These are phyloP conservation scores for Rhyacichthys aspro DNA, from an alignment of 2,797 vertebrate species.

Conservation along the genomic window DNA sequence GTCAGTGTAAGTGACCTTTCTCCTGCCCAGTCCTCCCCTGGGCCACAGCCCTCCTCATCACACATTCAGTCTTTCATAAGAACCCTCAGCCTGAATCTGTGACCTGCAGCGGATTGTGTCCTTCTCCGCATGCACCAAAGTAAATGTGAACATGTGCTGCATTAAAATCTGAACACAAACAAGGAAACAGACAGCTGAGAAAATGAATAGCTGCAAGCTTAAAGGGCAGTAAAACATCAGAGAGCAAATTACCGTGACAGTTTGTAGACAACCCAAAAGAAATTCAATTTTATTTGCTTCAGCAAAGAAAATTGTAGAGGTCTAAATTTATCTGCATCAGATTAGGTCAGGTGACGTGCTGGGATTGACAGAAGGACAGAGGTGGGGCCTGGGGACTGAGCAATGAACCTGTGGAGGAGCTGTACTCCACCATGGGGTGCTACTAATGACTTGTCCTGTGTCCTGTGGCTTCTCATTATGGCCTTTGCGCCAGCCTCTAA, in stretches of 20 bases:
- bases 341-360: conserved; percentile 24
- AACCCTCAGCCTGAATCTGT: conserved; percentile 5
- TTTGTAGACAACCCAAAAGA: conserved; percentile 17
- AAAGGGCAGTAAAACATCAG: not conserved
- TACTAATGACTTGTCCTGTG: conserved; percentile 58
- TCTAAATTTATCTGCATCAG: conserved; percentile 41
- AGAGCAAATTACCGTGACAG: not conserved
- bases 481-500: conserved; percentile 14
- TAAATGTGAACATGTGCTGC: conserved; percentile 20
- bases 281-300: conserved; percentile 36
- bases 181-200: not conserved
- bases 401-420: conserved; percentile 36
- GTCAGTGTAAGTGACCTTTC: conserved; percentile 23
- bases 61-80: conserved; percentile 31
- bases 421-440: conserved; percentile 46
- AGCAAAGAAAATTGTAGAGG: conserved; percentile 13
- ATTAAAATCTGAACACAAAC: conserved; percentile 18
- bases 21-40: conserved; percentile 5
- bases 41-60: conserved; percentile 22
- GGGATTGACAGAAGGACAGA: conserved; percentile 44
- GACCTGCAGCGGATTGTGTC: conserved; percentile 2
- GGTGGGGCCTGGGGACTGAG: conserved; percentile 25
- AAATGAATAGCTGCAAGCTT: conserved; percentile 23
- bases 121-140: not conserved
- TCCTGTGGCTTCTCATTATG: conserved; percentile 64